Evolutionary conservation across 2,113 vertebrate species (phyloP), one percentile per base, ranked within the genome.

Genomic region (Odobenus rosmarus): DNA sequence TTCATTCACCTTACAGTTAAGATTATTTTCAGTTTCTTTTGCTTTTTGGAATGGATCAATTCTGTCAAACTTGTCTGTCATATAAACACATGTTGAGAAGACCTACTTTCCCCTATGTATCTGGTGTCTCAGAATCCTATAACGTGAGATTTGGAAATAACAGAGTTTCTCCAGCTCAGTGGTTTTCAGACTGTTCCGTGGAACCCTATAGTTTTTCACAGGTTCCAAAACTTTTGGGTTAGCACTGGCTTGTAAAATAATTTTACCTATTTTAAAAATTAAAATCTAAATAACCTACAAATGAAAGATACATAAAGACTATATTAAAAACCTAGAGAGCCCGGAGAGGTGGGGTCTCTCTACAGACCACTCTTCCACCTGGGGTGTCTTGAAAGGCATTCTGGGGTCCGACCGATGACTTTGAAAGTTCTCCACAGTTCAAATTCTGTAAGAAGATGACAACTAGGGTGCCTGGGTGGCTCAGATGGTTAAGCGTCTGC

Each of bases 301-400:
- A 86, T 36, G 76, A 76, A 93, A 92, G 51, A 55, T 39, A 26
- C 1, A 33, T 24, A 64, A 59, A 62, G 10, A 64, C 67, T 55
- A 10, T 26, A 46, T 86, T 53, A 42, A 92, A 93, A 93, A 46
- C 26, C 33, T 53, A n/a, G 19, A 33, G 21, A 82, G 98, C 99
- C 88, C 97, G 18, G 98, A 53, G 28, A 42, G 36, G 59, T 98
- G 98, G 18, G 99, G 98, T 97, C 99, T 99, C 3, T 97, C 74
- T 1, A 89, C 51, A 2, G 33, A 84, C 15, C 77, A 96, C 86
- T 33, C 71, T 74, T 99, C 99, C 57, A 98, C 98, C 95, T 98
- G 92, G 3, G 99, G 96, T 87, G 98, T 98, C 84, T 99, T 97
- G 7, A 97, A 98, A 51, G 98, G 99, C 98, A 99, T 99, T 18